Evolutionary conservation across 1,140 invertebrate genomes (phyloP), one percentile per base, ranked within the genome.

Genomic region (Leptonema lineaticorne): DNA sequence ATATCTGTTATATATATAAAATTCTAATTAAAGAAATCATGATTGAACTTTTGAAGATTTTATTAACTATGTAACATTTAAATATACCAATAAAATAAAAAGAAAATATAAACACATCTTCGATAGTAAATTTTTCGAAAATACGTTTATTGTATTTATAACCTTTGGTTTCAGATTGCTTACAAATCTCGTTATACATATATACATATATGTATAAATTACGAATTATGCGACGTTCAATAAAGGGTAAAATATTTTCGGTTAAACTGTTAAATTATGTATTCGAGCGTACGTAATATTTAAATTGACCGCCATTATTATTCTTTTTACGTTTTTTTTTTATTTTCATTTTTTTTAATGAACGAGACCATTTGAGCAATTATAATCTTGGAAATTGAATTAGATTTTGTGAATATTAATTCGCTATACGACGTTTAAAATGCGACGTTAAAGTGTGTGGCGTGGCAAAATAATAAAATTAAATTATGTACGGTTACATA

Each of bases 161-260:
- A 45, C 37, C 11, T 45, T n/a, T 45, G 11, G 16, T 16, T 9
- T 45, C 11, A 45, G 37, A n/a, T 45, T n/a, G 16, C 16, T n/a
- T 45, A 45, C 14, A 16, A 45, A 45, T n/a, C n/a, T n/a, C n/a
- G n/a, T n/a, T n/a, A n/a, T n/a, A n/a, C n/a, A n/a, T n/a, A n/a
- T n/a, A n/a, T n/a, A n/a, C n/a, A n/a, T n/a, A n/a, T n/a, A n/a
- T n/a, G n/a, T n/a, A n/a, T n/a, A n/a, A n/a, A n/a, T 9, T 14
- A n/a, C 37, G 37, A 45, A 45, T 45, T 16, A 14, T 50, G 5
- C 18, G 46, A 24, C 5, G 16, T 41, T 41, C 37, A 41, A 41
- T 4, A 53, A 53, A 24, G 50, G 50, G 24, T 11, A 26, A 53
- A 53, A 53, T 53, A 53, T 53, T 53, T 41, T 53, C 22, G 9